A percentile compares a stretch with the other conserved stretches of the same genome.
These are phyloP conservation scores for Misgurnus mizolepis DNA, from an alignment of 2,113 vertebrate genomes.

Conservation along the genomic window DNA sequence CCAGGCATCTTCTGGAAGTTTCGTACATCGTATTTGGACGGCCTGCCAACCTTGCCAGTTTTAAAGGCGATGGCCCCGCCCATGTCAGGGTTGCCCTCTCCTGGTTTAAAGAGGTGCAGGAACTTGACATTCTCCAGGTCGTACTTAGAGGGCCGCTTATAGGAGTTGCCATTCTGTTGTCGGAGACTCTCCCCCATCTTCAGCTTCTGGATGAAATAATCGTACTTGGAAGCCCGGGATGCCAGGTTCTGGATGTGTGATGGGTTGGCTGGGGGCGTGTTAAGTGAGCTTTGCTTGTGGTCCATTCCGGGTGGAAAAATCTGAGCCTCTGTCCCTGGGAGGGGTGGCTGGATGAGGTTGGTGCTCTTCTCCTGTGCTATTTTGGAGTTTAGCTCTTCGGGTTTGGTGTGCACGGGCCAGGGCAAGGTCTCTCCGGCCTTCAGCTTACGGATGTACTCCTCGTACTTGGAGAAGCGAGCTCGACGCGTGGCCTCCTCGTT, in stretches of 20 bases:
- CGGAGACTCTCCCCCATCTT: conserved; percentile 90
- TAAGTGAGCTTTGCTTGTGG: conserved; percentile 86
- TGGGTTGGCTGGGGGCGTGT: conserved; percentile 77
- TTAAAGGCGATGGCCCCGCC: conserved; percentile 98
- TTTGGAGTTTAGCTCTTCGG: conserved; percentile 84
- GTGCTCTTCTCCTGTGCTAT: conserved; percentile 76
- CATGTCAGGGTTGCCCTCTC: conserved; percentile 95
- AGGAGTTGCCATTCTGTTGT: conserved; percentile 91
- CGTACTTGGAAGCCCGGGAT: conserved; percentile 92
- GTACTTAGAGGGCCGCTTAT: conserved; percentile 97
- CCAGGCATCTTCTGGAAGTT: conserved; percentile 92
- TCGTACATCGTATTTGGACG: conserved; percentile 96
- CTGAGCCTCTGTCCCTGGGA: conserved; percentile 73
- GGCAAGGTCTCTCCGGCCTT: conserved; percentile 92
- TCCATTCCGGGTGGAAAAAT: conserved; percentile 80
- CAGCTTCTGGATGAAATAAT: conserved; percentile 98
- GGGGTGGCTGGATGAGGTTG: conserved; percentile 72
- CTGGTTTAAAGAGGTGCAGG: conserved; percentile 96
- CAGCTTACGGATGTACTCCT: conserved; percentile 97
- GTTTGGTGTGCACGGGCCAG: conserved; percentile 85
- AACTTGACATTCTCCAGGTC: conserved; percentile 98
- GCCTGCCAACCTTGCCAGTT: conserved; percentile 95
- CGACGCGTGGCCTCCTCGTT: conserved; percentile 87
- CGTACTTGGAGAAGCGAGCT: conserved; percentile 96
- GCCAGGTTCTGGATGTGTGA: conserved; percentile 88